Percentiles rank a stretch among this genome's conserved stretches.
Evolutionary conservation across 2,113 vertebrate genomes (phyloP).

Genomic region (Nibea albiflora): DNA sequence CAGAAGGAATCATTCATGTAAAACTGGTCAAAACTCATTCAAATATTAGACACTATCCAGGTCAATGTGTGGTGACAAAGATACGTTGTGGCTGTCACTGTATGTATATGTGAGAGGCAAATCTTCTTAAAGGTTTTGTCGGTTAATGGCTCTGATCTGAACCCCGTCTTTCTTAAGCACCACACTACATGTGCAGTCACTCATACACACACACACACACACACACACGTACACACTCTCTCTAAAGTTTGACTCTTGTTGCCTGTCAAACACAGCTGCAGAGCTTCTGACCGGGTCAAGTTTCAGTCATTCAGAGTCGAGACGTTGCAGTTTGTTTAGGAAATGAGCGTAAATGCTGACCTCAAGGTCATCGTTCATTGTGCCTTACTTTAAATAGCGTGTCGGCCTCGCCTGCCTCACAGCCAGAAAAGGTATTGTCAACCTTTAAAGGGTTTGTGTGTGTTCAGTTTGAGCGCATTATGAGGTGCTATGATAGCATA

Average conservation of each 20-base stretch:
- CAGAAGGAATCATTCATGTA: not conserved
- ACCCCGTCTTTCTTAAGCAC: conserved; percentile 4
- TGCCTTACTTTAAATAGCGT: conserved; percentile 69
- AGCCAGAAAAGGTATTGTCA: conserved; percentile 71
- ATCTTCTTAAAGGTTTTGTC: not conserved
- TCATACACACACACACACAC: not conserved
- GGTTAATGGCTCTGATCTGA: conserved; percentile 20
- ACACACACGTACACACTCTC: conserved; percentile 8
- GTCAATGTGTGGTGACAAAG: not conserved
- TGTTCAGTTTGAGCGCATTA: conserved; percentile 69
- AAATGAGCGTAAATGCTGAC: conserved; percentile 80
- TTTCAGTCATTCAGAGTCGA: conserved; percentile 72
- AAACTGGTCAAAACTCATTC: not conserved
- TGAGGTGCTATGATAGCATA: conserved; percentile 52
- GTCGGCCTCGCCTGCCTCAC: conserved; percentile 61
- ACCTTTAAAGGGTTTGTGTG: conserved; percentile 67
- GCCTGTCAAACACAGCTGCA: conserved; percentile 82
- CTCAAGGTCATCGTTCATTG: conserved; percentile 75
- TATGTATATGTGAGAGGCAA: not conserved
- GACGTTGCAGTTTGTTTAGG: conserved; percentile 82
- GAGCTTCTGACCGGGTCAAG: conserved; percentile 63
- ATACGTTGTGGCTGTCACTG: not conserved
- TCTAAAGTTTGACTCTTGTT: conserved; percentile 54
- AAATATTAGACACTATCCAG: not conserved
- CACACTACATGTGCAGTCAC: not conserved